Evolutionary conservation across 2,797 vertebrate genomes (phyloP), one percentile per base, ranked within the genome.

Genomic region (Myotis daubentonii): DNA sequence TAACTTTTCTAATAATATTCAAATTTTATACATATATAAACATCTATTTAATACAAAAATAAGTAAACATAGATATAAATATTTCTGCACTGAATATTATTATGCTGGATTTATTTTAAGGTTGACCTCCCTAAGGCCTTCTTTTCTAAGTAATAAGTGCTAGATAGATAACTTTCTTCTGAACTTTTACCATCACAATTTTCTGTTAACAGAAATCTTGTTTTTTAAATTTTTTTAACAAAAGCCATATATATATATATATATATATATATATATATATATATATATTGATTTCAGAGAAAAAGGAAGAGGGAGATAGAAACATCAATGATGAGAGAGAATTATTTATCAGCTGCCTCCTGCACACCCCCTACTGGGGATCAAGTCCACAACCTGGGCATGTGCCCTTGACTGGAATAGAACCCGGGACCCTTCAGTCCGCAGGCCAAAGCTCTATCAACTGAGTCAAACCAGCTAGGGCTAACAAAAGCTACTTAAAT

Each of bases 101-200:
- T 98, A 97, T 97, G 92, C 94, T 95, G 89, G 93, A 89, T 97
- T 97, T 98, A 97, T 98, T 97, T 98, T 98, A 98, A 97, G 70
- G 80, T 96, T 98, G 98, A 98, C 98, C 98, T 98, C 93, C 97
- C 84, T 95, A 97, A 98, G 89, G 84, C 51, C 53, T 97, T 97
- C 86, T 97, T 98, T 98, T 97, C 95, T 91, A 97, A 97, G 93
- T 95, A 97, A 91, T 97, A 98, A 97, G 93, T 97, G n/a, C 81
- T 20, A 70, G 91, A 95, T 97, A 94, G 30, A 6, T 33, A 62
- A 44, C 25, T 62, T 60, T 66, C 49, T 83, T 66, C 41, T 66
- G 41, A 66, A 8, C 19, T 83, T 79, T 66, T 96, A 93, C 82
- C 70, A 96, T 57, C 95, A 28, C 36, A 97, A 84, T 72, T 96